Evolutionary conservation across 2,797 vertebrate species (phyloP).

Genomic region (Typhlichthys eigenmanni): DNA sequence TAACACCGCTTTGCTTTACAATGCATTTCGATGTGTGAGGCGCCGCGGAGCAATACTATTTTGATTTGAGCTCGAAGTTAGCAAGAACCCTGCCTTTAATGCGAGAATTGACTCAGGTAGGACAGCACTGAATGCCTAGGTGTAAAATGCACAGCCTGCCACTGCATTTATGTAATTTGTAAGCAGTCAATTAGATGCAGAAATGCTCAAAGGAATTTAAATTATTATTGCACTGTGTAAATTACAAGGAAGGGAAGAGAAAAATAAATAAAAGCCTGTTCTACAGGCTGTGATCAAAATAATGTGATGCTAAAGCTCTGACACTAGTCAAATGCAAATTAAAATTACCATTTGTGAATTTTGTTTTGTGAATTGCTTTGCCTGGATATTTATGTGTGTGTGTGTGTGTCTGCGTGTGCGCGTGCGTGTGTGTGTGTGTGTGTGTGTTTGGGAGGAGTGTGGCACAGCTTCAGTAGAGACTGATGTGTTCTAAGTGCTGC

Average conservation of each 20-base stretch:
- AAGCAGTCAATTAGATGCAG: conserved; percentile 72
- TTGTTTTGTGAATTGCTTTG: conserved; percentile 47
- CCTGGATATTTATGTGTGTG: conserved; percentile 21
- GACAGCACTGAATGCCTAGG: too few species aligned
- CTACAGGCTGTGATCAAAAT: conserved; percentile 66
- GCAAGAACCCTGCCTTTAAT: too few species aligned
- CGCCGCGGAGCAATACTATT: too few species aligned
- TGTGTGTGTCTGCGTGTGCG: conserved; percentile 19
- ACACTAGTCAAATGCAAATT: conserved; percentile 59
- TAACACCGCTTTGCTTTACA: too few species aligned
- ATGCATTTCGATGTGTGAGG: too few species aligned
- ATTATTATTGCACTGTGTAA: conserved; percentile 34
- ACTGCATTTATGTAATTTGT: conserved; percentile 58
- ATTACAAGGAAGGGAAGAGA: conserved; percentile 27
- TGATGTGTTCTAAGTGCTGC: conserved; percentile 66
- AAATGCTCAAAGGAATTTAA: conserved; percentile 65
- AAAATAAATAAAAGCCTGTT: conserved; percentile 18
- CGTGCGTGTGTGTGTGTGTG: conserved; percentile 10
- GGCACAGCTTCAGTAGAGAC: conserved; percentile 68
- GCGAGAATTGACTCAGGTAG: too few species aligned
- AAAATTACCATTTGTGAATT: conserved; percentile 65
- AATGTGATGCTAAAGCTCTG: conserved; percentile 65
- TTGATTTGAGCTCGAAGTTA: too few species aligned
- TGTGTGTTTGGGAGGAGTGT: conserved; percentile 48
- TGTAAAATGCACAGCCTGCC: too few species aligned